Base-by-base conservation (phyloP, 2,888 invertebrate species). In the Eristalinus sepulchralis region DNA sequence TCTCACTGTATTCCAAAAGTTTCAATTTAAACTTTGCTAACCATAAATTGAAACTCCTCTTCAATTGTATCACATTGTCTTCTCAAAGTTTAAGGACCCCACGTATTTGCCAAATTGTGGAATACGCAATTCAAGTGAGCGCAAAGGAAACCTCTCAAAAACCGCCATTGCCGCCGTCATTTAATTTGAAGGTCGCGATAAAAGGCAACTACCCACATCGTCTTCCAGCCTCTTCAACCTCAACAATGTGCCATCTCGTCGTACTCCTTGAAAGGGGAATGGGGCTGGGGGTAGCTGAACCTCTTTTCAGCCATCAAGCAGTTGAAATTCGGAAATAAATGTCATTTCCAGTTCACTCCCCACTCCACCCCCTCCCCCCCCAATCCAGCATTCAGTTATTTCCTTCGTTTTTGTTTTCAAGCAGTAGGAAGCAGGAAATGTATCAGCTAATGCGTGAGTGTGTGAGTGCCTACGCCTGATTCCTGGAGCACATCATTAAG, bases 311-410 rank as follows among this genome's bases (percentile, higher is more conserved):
- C 22, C 47, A 53, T 33, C 33, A 83, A 84, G 70, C 77, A 84
- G 73, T 81, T 81, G 36, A 76, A 71, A 60, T 73, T 78, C 71
- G 73, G 66, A 73, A 75, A 75, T 83, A 79, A 86, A 83, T 83
- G 73, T 78, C 62, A 83, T 75, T 83, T 83, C 73, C 78, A 83
- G 79, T 72, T 62, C 59, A 39, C 71, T 67, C 13, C 57, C 17
- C 5, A 8, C 53, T 53, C n/a, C n/a, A n/a, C n/a, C n/a, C n/a
- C n/a, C n/a, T n/a, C n/a, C n/a, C n/a, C n/a, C n/a, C n/a, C n/a
- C n/a, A n/a, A n/a, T n/a, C n/a, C n/a, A n/a, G n/a, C 13, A 5
- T 27, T 13, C 57, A 9, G 11, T 57, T 24, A 3, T 10, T 24
- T 13, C 78, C 71, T 63, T 77, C 62, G 39, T 34, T 33, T 36